Percentiles rank a stretch among this genome's conserved stretches.
phyloP scores from a whole-genome alignment of 2,113 vertebrate genomes.

The Toxotes jaculatrix region DNA sequence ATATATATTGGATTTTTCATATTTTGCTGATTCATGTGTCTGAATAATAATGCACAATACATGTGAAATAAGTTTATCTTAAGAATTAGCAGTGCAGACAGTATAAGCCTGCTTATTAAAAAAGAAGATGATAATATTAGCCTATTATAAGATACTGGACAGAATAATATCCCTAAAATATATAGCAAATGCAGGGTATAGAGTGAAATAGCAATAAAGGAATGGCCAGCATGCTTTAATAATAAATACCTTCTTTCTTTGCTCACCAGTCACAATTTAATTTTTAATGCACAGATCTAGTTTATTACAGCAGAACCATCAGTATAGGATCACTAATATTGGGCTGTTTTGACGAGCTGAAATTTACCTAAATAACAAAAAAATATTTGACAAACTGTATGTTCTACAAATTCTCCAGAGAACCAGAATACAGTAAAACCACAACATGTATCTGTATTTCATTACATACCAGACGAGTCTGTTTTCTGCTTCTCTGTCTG shows the following conservation, averaged over 20 bases:
- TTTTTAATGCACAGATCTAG: slow-evolving; percentile 33
- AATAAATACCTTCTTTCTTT: not conserved
- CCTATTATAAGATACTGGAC: not conserved
- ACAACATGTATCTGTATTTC: not conserved
- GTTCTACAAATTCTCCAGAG: not conserved
- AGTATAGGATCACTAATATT: not conserved
- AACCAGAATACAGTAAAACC: not conserved
- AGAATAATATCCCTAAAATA: not conserved
- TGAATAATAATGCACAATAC: not conserved
- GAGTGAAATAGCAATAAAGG: not conserved
- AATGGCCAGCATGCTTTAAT: not conserved
- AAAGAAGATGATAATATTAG: not conserved
- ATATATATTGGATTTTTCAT: not conserved
- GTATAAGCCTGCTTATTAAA: not conserved
- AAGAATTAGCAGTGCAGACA: not conserved
- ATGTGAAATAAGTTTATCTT: not conserved
- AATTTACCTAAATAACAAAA: slow-evolving; percentile 6
- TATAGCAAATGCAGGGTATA: not conserved
- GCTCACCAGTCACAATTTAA: slow-evolving; percentile 5
- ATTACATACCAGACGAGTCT: not conserved
- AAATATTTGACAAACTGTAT: not conserved
- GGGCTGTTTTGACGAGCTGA: no score
- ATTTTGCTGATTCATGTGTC: slow-evolving; percentile 5
- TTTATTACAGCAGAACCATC: not conserved
- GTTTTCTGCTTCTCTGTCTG: not conserved